These are phyloP conservation scores for Diacarnus erythraeanus DNA, from an alignment of 37 sponge, comb jelly and placozoan genomes.

Conservation along the genomic window DNA sequence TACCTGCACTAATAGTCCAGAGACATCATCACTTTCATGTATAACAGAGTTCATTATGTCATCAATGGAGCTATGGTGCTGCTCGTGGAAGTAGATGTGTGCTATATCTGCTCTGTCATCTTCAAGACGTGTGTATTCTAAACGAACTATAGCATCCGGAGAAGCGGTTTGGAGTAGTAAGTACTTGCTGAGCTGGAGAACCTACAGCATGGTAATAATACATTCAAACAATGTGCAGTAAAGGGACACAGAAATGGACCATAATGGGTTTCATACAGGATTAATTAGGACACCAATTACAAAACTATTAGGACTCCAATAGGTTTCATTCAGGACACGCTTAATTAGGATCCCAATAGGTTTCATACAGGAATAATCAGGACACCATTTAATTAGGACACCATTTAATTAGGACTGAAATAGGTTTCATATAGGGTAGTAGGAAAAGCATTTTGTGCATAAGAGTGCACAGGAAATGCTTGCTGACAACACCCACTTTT, in stretches of 20 bases:
- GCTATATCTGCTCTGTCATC: background rate
- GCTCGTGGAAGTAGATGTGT: constrained; percentile 31
- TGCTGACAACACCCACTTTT: no score
- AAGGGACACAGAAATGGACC: background rate
- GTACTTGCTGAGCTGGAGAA: constrained; percentile 31
- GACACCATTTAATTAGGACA: no score
- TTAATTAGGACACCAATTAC: no score
- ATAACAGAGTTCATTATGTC: constrained; percentile 34
- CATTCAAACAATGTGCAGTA: background rate
- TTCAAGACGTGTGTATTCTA: constrained; percentile 3
- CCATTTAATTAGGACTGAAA: no score
- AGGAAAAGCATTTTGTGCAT: no score
- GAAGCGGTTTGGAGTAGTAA: constrained; percentile 63
- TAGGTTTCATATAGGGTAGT: no score
- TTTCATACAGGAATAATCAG: no score
- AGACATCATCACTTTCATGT: background rate
- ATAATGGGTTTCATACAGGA: constrained; percentile 24
- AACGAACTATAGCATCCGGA: constrained; percentile 66
- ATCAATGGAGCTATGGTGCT: constrained; percentile 44
- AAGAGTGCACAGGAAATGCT: no score
- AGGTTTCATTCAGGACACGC: no score
- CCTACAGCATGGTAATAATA: constrained; percentile 11
- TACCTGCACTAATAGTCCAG: constrained; percentile 36
- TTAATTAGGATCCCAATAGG: no score
- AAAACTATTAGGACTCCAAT: no score